These are phyloP conservation scores for Hesperophylax magnus DNA, from an alignment of 1,140 invertebrate species.

Conservation along the genomic window DNA sequence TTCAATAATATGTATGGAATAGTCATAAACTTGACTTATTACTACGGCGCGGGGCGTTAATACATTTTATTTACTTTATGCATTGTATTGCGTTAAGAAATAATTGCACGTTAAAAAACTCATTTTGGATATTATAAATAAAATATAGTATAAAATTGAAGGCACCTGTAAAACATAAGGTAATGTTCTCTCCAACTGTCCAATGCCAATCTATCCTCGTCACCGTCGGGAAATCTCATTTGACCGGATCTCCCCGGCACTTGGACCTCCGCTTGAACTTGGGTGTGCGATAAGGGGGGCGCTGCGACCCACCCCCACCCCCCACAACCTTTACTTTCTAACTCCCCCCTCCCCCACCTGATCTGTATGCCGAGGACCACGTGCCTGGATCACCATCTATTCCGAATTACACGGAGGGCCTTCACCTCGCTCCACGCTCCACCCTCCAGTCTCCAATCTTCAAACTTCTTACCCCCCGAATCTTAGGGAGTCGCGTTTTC, in stretches of 20 bases:
- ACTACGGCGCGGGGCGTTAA: too few relatives aligned
- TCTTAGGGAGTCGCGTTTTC: background rate
- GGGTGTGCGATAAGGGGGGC: background rate
- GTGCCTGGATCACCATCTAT: slow-evolving; percentile 28
- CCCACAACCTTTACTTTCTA: background rate
- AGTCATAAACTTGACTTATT: too few relatives aligned
- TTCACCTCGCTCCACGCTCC: background rate
- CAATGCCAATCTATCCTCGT: background rate
- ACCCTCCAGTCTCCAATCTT: background rate
- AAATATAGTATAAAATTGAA: background rate
- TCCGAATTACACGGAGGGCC: slow-evolving; percentile 16
- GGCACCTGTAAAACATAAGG: background rate
- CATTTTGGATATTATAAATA: too few relatives aligned
- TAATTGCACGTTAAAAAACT: too few relatives aligned
- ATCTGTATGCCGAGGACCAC: slow-evolving; percentile 13
- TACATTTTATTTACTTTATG: too few relatives aligned
- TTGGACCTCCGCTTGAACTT: background rate
- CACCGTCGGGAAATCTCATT: background rate
- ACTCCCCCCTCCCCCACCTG: background rate
- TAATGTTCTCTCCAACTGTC: background rate
- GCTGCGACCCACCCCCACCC: background rate
- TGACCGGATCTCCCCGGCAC: background rate
- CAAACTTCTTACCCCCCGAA: background rate
- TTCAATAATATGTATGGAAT: too few relatives aligned
- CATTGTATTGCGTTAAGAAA: too few relatives aligned